These are phyloP conservation scores for Apamea crenata DNA, from an alignment of 2,888 invertebrate genomes.

Conservation along the genomic window DNA sequence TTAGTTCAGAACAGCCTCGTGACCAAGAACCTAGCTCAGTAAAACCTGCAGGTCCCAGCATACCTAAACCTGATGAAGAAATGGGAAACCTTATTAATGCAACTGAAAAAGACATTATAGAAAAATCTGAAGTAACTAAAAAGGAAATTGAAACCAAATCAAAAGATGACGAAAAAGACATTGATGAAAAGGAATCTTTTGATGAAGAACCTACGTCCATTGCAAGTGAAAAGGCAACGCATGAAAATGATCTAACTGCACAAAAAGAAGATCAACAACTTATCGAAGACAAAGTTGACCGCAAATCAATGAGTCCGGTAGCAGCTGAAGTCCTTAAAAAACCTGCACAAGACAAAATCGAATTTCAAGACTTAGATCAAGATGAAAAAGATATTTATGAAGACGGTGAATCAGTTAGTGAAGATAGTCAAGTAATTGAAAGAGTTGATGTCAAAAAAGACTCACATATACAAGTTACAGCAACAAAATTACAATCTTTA, in stretches of 20 bases:
- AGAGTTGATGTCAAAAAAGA: constrained; percentile 56
- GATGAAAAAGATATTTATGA: constrained; percentile 68
- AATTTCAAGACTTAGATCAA: constrained; percentile 38
- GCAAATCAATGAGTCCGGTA: constrained; percentile 2
- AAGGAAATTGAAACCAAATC: constrained; percentile 69
- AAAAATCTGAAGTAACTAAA: constrained; percentile 50
- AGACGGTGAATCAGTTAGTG: constrained; percentile 68
- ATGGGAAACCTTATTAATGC: neutral
- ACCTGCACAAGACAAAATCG: constrained; percentile 20
- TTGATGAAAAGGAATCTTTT: constrained; percentile 68
- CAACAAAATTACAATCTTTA: constrained; percentile 60
- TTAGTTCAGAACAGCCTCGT: neutral
- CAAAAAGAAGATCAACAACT: constrained; percentile 33
- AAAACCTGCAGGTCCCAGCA: neutral
- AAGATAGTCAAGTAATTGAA: constrained; percentile 68
- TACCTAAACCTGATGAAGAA: constrained; percentile 28
- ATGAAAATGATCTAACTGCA: neutral
- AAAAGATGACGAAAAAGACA: constrained; percentile 70
- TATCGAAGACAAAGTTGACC: constrained; percentile 19
- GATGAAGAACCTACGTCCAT: constrained; percentile 14
- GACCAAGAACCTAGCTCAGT: constrained; percentile 10
- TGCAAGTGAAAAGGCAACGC: neutral
- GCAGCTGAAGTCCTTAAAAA: neutral
- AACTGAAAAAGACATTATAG: constrained; percentile 13
- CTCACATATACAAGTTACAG: constrained; percentile 51